These are phyloP conservation scores for Diabrotica virgifera DNA, from an alignment of 1,140 invertebrate genomes.

Conservation along the genomic window DNA sequence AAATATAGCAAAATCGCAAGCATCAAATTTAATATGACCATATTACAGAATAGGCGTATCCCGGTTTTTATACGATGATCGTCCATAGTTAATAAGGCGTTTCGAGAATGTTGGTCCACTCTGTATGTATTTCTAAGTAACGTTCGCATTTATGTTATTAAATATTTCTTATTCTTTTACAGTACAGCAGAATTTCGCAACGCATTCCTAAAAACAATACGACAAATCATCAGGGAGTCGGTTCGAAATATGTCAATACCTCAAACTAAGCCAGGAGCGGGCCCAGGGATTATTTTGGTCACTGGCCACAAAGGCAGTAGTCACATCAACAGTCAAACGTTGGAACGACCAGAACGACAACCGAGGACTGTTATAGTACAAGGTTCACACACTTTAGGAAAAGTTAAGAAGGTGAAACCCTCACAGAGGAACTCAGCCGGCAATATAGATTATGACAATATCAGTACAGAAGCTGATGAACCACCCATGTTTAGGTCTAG, in stretches of 20 bases:
- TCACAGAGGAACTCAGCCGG: constrained; percentile 86
- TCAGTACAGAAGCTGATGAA: constrained; percentile 57
- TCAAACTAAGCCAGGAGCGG: constrained; percentile 63
- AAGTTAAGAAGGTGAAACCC: constrained; percentile 68
- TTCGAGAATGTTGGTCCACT: too few species aligned
- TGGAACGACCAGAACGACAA: constrained; percentile 42
- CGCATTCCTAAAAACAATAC: constrained; percentile 92
- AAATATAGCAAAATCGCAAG: too few species aligned
- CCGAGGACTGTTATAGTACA: constrained; percentile 54
- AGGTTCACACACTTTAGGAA: constrained; percentile 69
- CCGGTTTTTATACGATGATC: too few species aligned
- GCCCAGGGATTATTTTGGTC: constrained; percentile 44
- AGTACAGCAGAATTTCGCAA: constrained; percentile 94
- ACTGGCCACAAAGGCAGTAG: constrained; percentile 48
- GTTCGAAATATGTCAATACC: constrained; percentile 94
- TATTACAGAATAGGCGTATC: too few species aligned
- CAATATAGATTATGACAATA: constrained; percentile 79
- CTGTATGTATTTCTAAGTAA: too few species aligned
- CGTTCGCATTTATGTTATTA: not conserved
- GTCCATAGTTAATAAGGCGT: too few species aligned
- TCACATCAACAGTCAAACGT: constrained; percentile 39
- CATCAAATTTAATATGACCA: too few species aligned
- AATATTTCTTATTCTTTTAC: constrained; percentile 33
- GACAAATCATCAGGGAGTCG: constrained; percentile 93
- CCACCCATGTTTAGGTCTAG: constrained; percentile 69